A percentile compares a stretch with the other conserved stretches of the same genome.
phyloP scores from a whole-genome alignment of 2,797 vertebrate species.

The Pempheris klunzingeri region DNA sequence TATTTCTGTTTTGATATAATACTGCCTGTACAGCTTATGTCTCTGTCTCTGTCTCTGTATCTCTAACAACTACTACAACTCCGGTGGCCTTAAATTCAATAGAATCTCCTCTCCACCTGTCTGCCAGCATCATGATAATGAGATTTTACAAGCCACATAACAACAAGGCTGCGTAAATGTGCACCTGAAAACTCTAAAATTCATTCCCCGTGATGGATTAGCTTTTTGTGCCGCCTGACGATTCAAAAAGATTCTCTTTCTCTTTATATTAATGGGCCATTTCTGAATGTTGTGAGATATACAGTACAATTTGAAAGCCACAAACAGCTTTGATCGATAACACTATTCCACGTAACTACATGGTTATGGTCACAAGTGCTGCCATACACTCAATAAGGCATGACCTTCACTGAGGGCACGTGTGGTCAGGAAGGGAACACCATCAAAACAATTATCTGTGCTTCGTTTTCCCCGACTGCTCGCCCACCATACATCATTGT shows the following conservation, averaged over 20 bases:
- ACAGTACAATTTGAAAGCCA: conserved; percentile 18
- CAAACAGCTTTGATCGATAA: conserved; percentile 61
- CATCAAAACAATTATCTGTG: conserved; percentile 68
- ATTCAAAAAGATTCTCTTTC: conserved; percentile 2
- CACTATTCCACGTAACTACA: conserved; percentile 40
- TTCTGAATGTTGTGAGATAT: conserved; percentile 40
- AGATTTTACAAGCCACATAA: conserved; percentile 16
- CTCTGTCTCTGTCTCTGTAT: conserved; percentile 2
- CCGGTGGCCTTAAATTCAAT: conserved; percentile 8
- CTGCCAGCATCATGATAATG: conserved; percentile 18
- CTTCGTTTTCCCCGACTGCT: conserved; percentile 49
- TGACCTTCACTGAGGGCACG: conserved; percentile 65
- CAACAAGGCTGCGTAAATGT: neutral
- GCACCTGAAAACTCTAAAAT: conserved; percentile 2
- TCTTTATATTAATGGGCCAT: conserved; percentile 19
- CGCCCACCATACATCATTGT: conserved; percentile 63
- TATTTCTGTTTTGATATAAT: neutral
- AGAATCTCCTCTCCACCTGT: conserved; percentile 2
- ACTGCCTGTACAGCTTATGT: neutral
- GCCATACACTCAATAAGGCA: conserved; percentile 64
- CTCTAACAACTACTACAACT: neutral
- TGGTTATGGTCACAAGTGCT: conserved; percentile 53
- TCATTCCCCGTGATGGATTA: conserved; percentile 6
- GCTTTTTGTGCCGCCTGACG: conserved; percentile 15
- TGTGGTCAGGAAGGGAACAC: conserved; percentile 41